phyloP scores from a whole-genome alignment of 2,113 vertebrate genomes.

The Rhineura floridana region DNA sequence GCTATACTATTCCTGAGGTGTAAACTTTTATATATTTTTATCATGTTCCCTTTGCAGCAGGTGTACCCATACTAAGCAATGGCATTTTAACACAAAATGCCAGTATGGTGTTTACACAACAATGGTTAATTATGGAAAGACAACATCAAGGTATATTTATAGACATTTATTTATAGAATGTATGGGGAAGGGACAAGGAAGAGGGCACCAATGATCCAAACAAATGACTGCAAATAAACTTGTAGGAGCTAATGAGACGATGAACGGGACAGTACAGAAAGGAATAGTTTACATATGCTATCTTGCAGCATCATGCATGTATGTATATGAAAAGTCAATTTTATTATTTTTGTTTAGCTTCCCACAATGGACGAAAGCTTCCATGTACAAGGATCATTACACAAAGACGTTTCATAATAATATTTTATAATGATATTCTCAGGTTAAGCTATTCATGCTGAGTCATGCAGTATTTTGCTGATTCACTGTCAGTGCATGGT shows the following conservation, averaged over 20 bases:
- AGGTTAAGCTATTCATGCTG: slow-evolving; percentile 70
- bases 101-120: slow-evolving; percentile 80
- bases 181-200: slow-evolving; percentile 66
- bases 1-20: slow-evolving; percentile 68
- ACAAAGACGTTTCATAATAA: slow-evolving; percentile 86
- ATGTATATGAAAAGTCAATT: slow-evolving; percentile 90
- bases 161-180: slow-evolving; percentile 79
- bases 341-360: slow-evolving; percentile 84
- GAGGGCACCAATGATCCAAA: slow-evolving; percentile 70
- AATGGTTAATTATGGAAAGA: slow-evolving; percentile 84
- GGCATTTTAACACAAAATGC: slow-evolving; percentile 84
- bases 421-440: slow-evolving; percentile 98
- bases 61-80: slow-evolving; percentile 77
- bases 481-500: slow-evolving; percentile 86
- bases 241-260: slow-evolving; percentile 74
- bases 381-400: slow-evolving; percentile 92
- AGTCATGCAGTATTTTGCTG: slow-evolving; percentile 76
- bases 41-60: slow-evolving; percentile 75
- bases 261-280: slow-evolving; percentile 77
- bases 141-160: slow-evolving; percentile 77
- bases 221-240: slow-evolving; percentile 74
- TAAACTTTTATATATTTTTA: slow-evolving; percentile 65
- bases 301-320: slow-evolving; percentile 87
- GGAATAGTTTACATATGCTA: slow-evolving; percentile 75
- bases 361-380: slow-evolving; percentile 82